Base-by-base conservation (phyloP, 2,113 vertebrate genomes). In the Acrocephalus kingi region DNA sequence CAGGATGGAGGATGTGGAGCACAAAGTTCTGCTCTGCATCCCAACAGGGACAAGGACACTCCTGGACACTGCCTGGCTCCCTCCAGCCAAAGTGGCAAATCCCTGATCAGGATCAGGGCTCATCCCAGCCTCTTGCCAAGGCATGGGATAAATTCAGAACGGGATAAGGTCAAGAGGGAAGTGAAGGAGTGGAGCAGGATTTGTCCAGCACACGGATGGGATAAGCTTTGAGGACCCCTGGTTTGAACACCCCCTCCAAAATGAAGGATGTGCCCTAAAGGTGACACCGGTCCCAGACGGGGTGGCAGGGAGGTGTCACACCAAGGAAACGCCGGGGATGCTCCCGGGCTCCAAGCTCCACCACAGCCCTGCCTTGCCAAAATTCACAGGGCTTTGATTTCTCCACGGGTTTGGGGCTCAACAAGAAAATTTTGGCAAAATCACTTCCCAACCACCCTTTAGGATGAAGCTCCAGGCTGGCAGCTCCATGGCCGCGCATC, bases 281-380 rank as follows among this genome's bases (percentile, higher is more conserved):
- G 71, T 43, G 37, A 4, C 20, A 2, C 15, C 6, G 4, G 4
- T 14, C 71, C 79, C 2, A 31, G n/a, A 5, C 1, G 0, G 58
- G 24, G 39, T 30, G 73, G 45, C 2, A 7, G 59, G 13, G 41
- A 21, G 25, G 35, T 1, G 16, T 48, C 41, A 24, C 67, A 13
- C 27, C 10, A 0, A 33, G 20, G 61, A 54, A 22, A 52, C 2
- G 0, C 3, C 0, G 0, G 52, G 62, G 75, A 30, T 0, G 21
- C 10, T 68, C 35, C 30, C 0, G 0, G 11, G 8, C 54, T 39
- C 35, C 0, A 0, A 61, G 62, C 79, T 55, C 21, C 78, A 43
- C 31, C 62, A 21, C 46, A 8, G 83, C 33, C 24, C 54, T 2
- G 0, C 55, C 81, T 11, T 0, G 0, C 43, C 55, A 56, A 51